phyloP scores from a whole-genome alignment of 2,113 vertebrate genomes.

The Galeopterus variegatus region DNA sequence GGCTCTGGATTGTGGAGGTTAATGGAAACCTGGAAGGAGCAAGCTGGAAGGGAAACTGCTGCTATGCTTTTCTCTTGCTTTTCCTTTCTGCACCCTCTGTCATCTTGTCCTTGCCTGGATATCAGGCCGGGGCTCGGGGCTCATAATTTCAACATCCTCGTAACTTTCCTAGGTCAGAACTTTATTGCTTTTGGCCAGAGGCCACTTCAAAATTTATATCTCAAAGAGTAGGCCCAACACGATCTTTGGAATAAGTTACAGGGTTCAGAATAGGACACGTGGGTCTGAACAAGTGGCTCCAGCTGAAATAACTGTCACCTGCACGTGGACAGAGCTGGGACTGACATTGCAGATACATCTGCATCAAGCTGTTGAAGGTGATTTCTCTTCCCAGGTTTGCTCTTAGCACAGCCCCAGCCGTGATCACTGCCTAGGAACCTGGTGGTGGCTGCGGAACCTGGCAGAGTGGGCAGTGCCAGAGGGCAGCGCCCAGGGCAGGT shows the following conservation, averaged over 20 bases:
- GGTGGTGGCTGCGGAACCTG: accelerated
- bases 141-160: constrained; percentile 29
- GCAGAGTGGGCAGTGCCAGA: accelerated
- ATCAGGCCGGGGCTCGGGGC: neutral
- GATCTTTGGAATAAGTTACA: neutral
- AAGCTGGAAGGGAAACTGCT: neutral
- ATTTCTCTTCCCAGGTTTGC: neutral
- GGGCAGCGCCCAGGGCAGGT: accelerated
- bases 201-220: neutral
- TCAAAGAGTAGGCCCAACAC: accelerated
- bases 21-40: neutral
- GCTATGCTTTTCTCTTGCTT: neutral
- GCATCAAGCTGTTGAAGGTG: accelerated
- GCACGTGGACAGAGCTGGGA: accelerated
- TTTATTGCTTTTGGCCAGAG: constrained; percentile 58
- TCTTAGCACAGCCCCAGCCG: accelerated
- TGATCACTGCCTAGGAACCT: accelerated
- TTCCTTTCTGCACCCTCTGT: neutral
- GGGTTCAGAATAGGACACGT: accelerated
- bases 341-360: accelerated
- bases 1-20: neutral
- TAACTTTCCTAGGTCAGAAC: constrained; percentile 3
- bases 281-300: neutral
- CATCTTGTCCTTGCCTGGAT: neutral
- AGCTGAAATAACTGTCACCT: neutral